These are phyloP conservation scores for Scelioninae gen. 2 DNA, from an alignment of 2,888 invertebrate genomes.

Conservation along the genomic window DNA sequence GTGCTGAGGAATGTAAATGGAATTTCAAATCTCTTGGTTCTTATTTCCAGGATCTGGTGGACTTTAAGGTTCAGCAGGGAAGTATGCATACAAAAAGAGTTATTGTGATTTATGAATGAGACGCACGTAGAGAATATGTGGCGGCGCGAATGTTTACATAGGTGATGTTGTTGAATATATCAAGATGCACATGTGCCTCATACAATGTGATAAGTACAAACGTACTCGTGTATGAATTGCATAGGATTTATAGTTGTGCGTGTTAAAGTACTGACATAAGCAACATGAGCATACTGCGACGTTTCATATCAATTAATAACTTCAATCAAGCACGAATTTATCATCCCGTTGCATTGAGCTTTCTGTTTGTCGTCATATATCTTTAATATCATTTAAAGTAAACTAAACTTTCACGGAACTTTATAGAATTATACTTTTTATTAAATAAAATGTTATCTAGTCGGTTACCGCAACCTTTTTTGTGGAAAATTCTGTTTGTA, in stretches of 20 bases:
- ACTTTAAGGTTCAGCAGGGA: slow-evolving; percentile 29
- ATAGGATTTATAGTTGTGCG: slow-evolving; percentile 23
- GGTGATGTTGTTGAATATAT: slow-evolving; percentile 35
- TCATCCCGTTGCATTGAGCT: too few species aligned
- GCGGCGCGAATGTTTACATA: slow-evolving; percentile 36
- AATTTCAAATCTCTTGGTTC: slow-evolving; percentile 27
- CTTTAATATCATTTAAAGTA: too few species aligned
- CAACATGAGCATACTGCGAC: too few species aligned
- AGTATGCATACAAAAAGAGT: slow-evolving; percentile 42
- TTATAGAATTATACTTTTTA: too few species aligned
- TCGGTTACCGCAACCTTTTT: too few species aligned
- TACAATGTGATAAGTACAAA: slow-evolving; percentile 26
- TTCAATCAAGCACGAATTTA: too few species aligned
- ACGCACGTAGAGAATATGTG: slow-evolving; percentile 34
- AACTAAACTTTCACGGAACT: too few species aligned
- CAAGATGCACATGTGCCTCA: slow-evolving; percentile 31
- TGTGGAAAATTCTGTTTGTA: too few species aligned
- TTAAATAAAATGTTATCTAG: too few species aligned
- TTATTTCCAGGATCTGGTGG: slow-evolving; percentile 24
- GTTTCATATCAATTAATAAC: too few species aligned
- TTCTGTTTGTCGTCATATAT: too few species aligned
- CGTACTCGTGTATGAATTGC: slow-evolving; percentile 29
- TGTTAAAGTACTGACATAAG: slow-evolving; percentile 37
- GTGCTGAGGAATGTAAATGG: slow-evolving; percentile 33
- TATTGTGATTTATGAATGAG: slow-evolving; percentile 49